Conservation (phyloP, 1,140 invertebrate genomes). For the Hermatobates lingyangjiaoensis region DNA sequence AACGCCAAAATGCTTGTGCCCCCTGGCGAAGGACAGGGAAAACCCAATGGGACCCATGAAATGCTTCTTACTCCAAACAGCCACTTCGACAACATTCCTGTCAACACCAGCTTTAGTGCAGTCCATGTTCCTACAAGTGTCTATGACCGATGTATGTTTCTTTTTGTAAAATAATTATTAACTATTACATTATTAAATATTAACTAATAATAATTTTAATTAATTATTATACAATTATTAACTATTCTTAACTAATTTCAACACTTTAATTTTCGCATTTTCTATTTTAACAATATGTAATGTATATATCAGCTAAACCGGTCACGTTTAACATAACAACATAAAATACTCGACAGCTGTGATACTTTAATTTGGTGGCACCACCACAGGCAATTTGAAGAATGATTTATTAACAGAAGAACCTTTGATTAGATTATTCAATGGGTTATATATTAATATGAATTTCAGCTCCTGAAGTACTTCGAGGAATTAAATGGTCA, state of each 20-base stretch:
- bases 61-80: slow-evolving; percentile 41
- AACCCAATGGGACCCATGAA: slow-evolving; percentile 21
- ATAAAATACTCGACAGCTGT: background rate
- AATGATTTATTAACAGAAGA: background rate
- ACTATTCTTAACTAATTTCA: background rate
- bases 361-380: background rate
- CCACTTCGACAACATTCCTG: slow-evolving; percentile 59
- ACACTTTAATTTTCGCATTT: background rate
- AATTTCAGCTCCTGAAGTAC: slow-evolving; percentile 11
- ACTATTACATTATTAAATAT: background rate
- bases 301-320: background rate
- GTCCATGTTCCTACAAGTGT: slow-evolving; percentile 94
- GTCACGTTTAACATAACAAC: background rate
- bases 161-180: slow-evolving; percentile 15
- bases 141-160: slow-evolving; percentile 61
- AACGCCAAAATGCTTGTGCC: slow-evolving; percentile 52
- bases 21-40: slow-evolving; percentile 16
- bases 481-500: slow-evolving; percentile 46
- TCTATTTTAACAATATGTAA: background rate
- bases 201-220: background rate
- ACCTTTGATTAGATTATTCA: background rate
- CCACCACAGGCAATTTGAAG: background rate
- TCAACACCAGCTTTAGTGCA: slow-evolving; percentile 68
- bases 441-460: background rate
- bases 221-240: background rate